Evolutionary conservation across 2,888 invertebrate species (phyloP), one percentile per base, ranked within the genome.

Genomic region (Scrobipalpa atriplicella): DNA sequence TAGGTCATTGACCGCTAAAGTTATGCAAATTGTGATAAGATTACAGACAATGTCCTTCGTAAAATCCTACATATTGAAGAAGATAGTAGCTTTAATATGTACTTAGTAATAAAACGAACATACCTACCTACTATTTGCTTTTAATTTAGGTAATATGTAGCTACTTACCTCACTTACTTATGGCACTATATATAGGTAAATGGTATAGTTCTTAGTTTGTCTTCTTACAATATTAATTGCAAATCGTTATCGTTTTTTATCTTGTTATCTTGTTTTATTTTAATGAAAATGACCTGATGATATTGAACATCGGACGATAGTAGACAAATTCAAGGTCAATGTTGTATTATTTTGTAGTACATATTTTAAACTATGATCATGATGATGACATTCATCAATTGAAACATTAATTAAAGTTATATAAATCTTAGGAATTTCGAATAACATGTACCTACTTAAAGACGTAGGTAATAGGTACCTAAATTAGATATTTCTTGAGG

Each of bases 21-120:
- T 19, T 52, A 52, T 52, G 18, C 52, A 52, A 47, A 47, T 47
- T 47, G 47, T 47, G 47, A 47, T 47, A 47, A 47, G 47, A 47
- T 47, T 47, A 47, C 47, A 10, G n/a, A 47, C 29, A 29, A 3
- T 29, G 29, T 47, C 6, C 47, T 47, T 47, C 47, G 16, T 47
- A n/a, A 47, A 3, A 16, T 16, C 13, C 8, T 47, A 47, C 16
- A n/a, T 47, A 29, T 29, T 29, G 2, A 29, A 29, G 29, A 29
- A 29, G 2, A 3, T 2, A 29, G 29, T 29, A 29, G 29, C n/a
- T 29, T 5, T 3, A 29, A 29, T 29, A 29, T 29, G 29, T 29
- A n/a, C n/a, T n/a, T n/a, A 29, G 29, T 29, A 29, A 29, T 29
- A 29, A 29, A 29, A 29, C n/a, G n/a, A n/a, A n/a, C n/a, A n/a